phyloP scores from a whole-genome alignment of 2,113 vertebrate species.

The Marmota flaviventris region DNA sequence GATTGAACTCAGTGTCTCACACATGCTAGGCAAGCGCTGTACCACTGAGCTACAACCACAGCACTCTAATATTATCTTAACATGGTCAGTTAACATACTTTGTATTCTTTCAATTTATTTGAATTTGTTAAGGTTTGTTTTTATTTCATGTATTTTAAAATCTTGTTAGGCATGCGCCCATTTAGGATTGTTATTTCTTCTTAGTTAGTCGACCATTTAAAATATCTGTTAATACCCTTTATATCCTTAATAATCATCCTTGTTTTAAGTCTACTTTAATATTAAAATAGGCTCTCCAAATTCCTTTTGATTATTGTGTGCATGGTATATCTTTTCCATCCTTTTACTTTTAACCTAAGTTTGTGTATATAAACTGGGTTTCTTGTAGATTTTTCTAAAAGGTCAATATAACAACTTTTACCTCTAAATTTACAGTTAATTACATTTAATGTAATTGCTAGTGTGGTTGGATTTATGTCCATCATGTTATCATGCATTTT shows the following conservation, averaged over 20 bases:
- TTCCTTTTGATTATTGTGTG: background rate
- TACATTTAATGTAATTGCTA: slow-evolving; percentile 14
- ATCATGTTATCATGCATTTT: slow-evolving; percentile 21
- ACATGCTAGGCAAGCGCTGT: too few relatives aligned
- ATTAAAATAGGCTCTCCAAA: slow-evolving; percentile 24
- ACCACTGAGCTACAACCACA: too few relatives aligned
- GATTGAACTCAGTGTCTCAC: too few relatives aligned
- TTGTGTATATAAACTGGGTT: slow-evolving; percentile 17
- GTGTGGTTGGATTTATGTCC: background rate
- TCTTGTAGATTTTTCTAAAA: slow-evolving; percentile 25
- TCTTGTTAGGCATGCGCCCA: background rate
- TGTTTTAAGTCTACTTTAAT: slow-evolving; percentile 9
- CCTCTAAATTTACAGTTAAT: background rate
- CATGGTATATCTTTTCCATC: background rate
- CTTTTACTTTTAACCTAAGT: slow-evolving; percentile 10
- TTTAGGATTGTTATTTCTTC: background rate
- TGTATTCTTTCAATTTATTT: slow-evolving; percentile 20
- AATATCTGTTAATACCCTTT: background rate
- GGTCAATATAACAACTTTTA: background rate
- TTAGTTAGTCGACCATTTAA: background rate
- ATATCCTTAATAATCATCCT: background rate
- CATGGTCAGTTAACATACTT: slow-evolving; percentile 27
- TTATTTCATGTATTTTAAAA: background rate
- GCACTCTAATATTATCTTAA: background rate
- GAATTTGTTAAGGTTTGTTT: slow-evolving; percentile 23